Evolutionary conservation across 1,140 invertebrate species (phyloP).

Genomic region (Aphaenogaster ashmeadi): DNA sequence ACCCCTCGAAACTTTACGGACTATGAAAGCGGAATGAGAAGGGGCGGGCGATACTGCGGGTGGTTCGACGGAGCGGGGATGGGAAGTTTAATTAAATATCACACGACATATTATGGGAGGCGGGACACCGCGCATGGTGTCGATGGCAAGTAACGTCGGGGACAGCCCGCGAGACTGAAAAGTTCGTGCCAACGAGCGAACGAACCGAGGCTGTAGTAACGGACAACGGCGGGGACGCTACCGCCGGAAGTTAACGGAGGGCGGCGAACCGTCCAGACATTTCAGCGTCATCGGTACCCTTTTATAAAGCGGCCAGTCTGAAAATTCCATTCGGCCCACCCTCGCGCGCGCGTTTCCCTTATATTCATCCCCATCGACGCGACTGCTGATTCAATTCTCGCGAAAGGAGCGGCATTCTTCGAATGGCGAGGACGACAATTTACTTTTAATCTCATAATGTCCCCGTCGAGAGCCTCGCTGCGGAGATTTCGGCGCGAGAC

Average conservation of each 20-base stretch:
- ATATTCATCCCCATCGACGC: slow-evolving; percentile 36
- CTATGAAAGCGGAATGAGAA: slow-evolving; percentile 68
- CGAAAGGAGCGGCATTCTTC: slow-evolving; percentile 32
- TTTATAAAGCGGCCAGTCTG: slow-evolving; percentile 58
- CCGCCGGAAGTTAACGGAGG: slow-evolving; percentile 66
- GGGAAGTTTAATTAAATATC: slow-evolving; percentile 84
- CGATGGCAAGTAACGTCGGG: slow-evolving; percentile 73
- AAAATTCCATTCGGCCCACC: slow-evolving; percentile 52
- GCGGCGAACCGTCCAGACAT: slow-evolving; percentile 59
- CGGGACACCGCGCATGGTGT: slow-evolving; percentile 62
- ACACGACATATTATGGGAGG: slow-evolving; percentile 79
- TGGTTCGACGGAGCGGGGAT: neutral
- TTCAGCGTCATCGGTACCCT: slow-evolving; percentile 67
- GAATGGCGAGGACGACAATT: slow-evolving; percentile 49
- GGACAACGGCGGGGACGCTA: slow-evolving; percentile 1
- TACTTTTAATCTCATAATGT: slow-evolving; percentile 64
- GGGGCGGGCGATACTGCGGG: slow-evolving; percentile 49
- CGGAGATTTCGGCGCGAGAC: slow-evolving; percentile 17
- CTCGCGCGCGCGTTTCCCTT: slow-evolving; percentile 25
- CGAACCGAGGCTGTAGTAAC: neutral
- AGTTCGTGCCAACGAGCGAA: slow-evolving; percentile 71
- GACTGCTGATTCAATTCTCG: slow-evolving; percentile 65
- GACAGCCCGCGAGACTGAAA: slow-evolving; percentile 67
- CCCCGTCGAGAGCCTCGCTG: neutral
- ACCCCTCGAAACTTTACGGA: slow-evolving; percentile 82